Conservation (phyloP, 2,797 vertebrate species). For the Enteromius unitaeniatus region DNA sequence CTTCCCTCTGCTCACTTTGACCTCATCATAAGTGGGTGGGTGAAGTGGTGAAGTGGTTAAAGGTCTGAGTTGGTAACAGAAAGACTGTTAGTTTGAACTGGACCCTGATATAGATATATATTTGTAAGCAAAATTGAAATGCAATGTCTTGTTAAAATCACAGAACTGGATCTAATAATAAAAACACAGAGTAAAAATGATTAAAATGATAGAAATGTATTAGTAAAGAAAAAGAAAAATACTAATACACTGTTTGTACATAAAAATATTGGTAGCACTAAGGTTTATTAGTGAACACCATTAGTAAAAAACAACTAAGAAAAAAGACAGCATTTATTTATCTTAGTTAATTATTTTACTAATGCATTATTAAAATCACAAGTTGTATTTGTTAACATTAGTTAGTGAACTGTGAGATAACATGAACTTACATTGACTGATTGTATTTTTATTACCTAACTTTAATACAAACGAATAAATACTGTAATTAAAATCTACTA, state of each 20-base stretch:
- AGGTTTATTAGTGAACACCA: too few species aligned
- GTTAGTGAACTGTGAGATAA: too few species aligned
- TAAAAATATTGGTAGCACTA: not conserved
- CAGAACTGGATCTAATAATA: not conserved
- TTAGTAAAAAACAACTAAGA: too few species aligned
- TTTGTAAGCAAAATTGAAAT: not conserved
- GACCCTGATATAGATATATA: not conserved
- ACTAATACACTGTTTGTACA: too few species aligned
- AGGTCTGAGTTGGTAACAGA: not conserved
- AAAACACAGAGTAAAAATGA: not conserved
- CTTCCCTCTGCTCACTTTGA: not conserved
- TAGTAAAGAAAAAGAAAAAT: not conserved
- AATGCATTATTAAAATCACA: too few species aligned
- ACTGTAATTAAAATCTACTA: too few species aligned
- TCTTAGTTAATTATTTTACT: too few species aligned
- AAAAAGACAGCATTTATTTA: too few species aligned
- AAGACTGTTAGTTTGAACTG: constrained; percentile 4
- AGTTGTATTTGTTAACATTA: too few species aligned
- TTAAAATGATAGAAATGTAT: not conserved
- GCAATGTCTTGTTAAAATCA: not conserved
- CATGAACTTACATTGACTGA: too few species aligned
- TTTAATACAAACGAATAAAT: too few species aligned
- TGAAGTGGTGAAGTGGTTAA: not conserved
- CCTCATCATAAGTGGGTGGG: constrained; percentile 10
- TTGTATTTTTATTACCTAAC: too few species aligned